Conservation (phyloP, 1,140 invertebrate species). For the Dermatophagoides farinae region DNA sequence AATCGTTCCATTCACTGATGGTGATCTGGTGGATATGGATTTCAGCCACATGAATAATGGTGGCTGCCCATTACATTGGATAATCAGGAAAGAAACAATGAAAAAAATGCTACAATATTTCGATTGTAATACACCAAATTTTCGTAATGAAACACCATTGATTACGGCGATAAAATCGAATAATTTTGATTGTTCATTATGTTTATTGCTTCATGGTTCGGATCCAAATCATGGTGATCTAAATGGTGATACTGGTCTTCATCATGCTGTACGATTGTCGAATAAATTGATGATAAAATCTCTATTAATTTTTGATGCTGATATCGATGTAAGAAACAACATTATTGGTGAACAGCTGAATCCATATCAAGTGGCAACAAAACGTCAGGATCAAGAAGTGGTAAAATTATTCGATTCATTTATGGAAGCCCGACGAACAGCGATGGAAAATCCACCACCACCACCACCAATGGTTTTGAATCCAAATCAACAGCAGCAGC, state of each 20-base stretch:
- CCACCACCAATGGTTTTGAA: not conserved
- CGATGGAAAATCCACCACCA: not conserved
- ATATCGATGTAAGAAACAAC: constrained; percentile 42
- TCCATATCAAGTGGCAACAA: constrained; percentile 43
- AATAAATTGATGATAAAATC: constrained; percentile 29
- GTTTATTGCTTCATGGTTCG: constrained; percentile 21
- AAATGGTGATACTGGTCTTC: constrained; percentile 46
- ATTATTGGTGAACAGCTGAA: constrained; percentile 47
- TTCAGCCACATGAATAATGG: constrained; percentile 46
- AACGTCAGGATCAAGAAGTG: constrained; percentile 14
- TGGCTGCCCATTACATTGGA: constrained; percentile 78
- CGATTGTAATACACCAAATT: constrained; percentile 59
- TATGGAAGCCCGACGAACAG: constrained; percentile 9
- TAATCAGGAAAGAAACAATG: constrained; percentile 40
- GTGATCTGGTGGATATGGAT: constrained; percentile 21
- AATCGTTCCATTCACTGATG: not conserved
- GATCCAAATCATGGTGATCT: not conserved
- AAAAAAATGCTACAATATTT: constrained; percentile 55
- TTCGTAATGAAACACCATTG: constrained; percentile 55
- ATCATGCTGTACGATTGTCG: constrained; percentile 32
- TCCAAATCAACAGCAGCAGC: too few relatives aligned
- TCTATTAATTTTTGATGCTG: constrained; percentile 70
- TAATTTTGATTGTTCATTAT: constrained; percentile 26
- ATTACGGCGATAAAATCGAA: constrained; percentile 43
- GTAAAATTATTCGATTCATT: constrained; percentile 9